Evolutionary conservation across 53 echinoderm and acorn worm species (phyloP).

Genomic region (Zoroaster sp.): DNA sequence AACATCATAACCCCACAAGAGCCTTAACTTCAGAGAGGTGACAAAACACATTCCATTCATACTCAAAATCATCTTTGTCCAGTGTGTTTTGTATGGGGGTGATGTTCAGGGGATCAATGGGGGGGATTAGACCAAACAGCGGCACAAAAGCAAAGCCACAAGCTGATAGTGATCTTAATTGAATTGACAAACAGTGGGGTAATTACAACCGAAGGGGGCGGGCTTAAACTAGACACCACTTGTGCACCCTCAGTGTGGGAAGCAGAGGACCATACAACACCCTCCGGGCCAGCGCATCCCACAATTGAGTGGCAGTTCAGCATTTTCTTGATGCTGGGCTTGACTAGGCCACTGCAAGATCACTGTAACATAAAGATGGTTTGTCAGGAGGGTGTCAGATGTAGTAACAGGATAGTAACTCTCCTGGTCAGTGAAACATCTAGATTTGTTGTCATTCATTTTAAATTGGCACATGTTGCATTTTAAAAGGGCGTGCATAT

Average conservation of each 20-base stretch:
- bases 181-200: constrained; percentile 29
- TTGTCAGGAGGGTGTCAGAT: neutral
- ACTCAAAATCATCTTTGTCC: neutral
- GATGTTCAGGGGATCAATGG: neutral
- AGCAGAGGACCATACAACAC: neutral
- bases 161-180: constrained; percentile 38
- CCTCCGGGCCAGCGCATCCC: neutral
- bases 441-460: too few species aligned
- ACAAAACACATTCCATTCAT: neutral
- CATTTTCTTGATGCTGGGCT: neutral
- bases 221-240: neutral
- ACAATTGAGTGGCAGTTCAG: neutral
- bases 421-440: too few species aligned
- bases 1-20: too few species aligned
- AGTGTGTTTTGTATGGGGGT: neutral
- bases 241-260: neutral
- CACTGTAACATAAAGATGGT: neutral
- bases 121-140: neutral
- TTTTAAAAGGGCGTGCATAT: neutral
- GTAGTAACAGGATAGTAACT: too few species aligned
- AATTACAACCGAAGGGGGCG: constrained; percentile 9
- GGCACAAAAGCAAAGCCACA: neutral
- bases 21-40: neutral
- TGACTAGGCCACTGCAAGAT: neutral
- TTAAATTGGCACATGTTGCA: too few species aligned